These are phyloP conservation scores for Agonopterix subpropinquella DNA, from an alignment of 2,888 invertebrate species.

Conservation along the genomic window DNA sequence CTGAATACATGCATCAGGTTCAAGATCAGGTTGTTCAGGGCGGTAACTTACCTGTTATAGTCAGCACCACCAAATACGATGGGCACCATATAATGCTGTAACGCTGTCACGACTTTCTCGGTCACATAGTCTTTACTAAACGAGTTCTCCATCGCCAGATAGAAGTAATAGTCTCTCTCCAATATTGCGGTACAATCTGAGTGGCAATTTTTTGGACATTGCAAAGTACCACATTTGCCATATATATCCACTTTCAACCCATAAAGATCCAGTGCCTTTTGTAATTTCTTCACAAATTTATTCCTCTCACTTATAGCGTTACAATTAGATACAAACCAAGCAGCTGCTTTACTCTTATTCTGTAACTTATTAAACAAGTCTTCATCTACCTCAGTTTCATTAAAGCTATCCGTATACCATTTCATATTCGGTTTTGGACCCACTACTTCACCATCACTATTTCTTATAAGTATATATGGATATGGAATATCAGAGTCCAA, in stretches of 20 bases:
- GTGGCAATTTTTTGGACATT: conserved; percentile 31
- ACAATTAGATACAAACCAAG: conserved; percentile 65
- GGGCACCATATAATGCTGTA: conserved; percentile 77
- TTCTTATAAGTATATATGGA: conserved; percentile 44
- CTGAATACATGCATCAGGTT: too few species aligned
- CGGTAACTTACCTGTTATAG: conserved; percentile 62
- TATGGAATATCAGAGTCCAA: conserved; percentile 55
- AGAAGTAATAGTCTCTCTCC: conserved; percentile 81
- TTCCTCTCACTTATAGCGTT: conserved; percentile 36
- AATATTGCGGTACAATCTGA: conserved; percentile 41
- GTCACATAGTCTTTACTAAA: conserved; percentile 74
- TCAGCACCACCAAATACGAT: conserved; percentile 81
- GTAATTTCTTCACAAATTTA: conserved; percentile 30
- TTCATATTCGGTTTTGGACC: conserved; percentile 43
- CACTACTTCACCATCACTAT: conserved; percentile 34
- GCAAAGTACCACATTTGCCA: conserved; percentile 64
- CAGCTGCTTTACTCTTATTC: conserved; percentile 53
- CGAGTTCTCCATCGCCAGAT: conserved; percentile 83
- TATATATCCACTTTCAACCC: conserved; percentile 67
- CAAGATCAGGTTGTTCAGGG: neutral
- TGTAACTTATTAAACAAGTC: conserved; percentile 24
- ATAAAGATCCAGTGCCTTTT: conserved; percentile 30
- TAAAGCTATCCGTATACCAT: conserved; percentile 25
- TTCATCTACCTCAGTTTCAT: conserved; percentile 23
- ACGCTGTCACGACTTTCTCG: conserved; percentile 77